Evolutionary conservation across 2,888 invertebrate species (phyloP).

Genomic region (Scrobipalpa atriplicella): DNA sequence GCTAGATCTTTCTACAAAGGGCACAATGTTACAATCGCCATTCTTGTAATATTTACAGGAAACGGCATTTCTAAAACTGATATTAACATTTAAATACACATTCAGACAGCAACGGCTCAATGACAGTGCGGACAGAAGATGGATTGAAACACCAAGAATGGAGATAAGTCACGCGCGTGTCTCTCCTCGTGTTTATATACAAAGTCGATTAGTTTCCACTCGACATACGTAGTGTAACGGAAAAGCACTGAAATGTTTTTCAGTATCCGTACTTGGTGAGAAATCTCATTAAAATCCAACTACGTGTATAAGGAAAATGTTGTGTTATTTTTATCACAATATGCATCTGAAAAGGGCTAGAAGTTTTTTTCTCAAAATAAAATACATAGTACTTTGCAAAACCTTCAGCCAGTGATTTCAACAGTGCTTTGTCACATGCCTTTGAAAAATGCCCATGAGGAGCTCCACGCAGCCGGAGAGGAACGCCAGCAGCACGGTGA

Average conservation of each 20-base stretch:
- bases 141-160: background rate
- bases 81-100: background rate
- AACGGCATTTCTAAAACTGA: background rate
- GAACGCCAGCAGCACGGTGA: conserved; percentile 88
- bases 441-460: too few relatives aligned
- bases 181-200: background rate
- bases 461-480: conserved; percentile 86
- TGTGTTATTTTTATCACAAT: too few relatives aligned
- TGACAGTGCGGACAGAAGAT: background rate
- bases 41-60: background rate
- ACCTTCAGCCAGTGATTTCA: too few relatives aligned
- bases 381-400: too few relatives aligned
- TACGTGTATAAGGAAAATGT: too few relatives aligned
- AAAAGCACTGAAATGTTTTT: conserved; percentile 13
- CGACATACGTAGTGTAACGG: conserved; percentile 6
- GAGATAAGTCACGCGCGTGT: conserved; percentile 15
- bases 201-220: background rate
- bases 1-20: background rate
- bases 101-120: background rate
- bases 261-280: background rate
- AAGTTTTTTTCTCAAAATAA: too few relatives aligned
- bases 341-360: too few relatives aligned
- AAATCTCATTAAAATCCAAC: too few relatives aligned
- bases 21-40: conserved; percentile 10
- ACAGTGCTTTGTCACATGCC: too few relatives aligned